Evolutionary conservation across 35 echinoderm and acorn worm species (phyloP).

Genomic region (Ophioderma brevispina): DNA sequence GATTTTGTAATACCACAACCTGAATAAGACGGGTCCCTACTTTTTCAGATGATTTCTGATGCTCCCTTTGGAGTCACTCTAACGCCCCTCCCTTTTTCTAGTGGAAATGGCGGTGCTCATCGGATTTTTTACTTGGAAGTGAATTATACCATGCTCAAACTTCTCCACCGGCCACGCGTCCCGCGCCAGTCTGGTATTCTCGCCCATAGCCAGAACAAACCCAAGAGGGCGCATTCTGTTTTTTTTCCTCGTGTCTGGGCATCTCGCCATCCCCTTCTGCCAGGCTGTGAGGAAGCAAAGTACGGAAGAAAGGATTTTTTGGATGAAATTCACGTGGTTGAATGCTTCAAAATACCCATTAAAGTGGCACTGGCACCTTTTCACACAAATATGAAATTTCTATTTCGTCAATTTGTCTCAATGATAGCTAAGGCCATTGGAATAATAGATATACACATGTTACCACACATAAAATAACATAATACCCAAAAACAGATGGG

Average conservation of each 20-base stretch:
- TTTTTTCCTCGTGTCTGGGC: conserved; percentile 92
- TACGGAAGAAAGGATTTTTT: no score
- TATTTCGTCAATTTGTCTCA: no score
- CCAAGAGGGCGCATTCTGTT: conserved; percentile 97
- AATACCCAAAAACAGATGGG: no score
- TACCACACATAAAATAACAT: no score
- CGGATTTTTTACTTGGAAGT: conserved; percentile 83
- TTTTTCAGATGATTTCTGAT: conserved; percentile 97
- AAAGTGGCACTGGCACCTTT: no score
- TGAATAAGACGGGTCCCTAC: no score
- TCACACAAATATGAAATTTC: no score
- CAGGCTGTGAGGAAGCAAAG: conserved; percentile 45
- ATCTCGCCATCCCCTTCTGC: conserved; percentile 79
- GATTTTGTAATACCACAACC: no score
- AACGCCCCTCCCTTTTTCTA: conserved; percentile 71
- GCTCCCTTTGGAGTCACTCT: conserved; percentile 90
- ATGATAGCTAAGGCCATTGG: no score
- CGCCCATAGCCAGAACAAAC: conserved; percentile 58
- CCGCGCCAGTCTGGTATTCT: conserved; percentile 83
- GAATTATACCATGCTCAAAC: conserved; percentile 75
- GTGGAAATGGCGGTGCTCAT: conserved; percentile 95
- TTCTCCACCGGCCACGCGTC: conserved; percentile 91
- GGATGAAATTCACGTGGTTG: no score
- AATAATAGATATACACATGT: no score
- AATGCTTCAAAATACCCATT: no score